Base-by-base conservation (phyloP, 2,113 vertebrate genomes). In the Clarias gariepinus region DNA sequence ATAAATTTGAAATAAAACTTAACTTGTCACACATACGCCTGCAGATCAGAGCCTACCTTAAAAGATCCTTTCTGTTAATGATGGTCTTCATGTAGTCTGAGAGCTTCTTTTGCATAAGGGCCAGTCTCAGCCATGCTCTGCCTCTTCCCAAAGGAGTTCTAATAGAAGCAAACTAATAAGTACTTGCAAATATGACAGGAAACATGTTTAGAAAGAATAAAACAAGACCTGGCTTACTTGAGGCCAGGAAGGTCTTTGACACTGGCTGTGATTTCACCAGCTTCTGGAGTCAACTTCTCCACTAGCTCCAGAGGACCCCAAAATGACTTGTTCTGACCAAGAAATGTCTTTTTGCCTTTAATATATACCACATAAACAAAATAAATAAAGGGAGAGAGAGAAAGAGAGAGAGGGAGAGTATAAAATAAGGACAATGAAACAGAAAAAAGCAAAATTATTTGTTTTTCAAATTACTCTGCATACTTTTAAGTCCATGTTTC, bases 1-100 rank as follows among this genome's bases (percentile, higher is more conserved):
- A 36, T 36, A 36, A 36, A 28, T 6, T 1, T 3, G 33, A 41
- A 3, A 23, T 21, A 3, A 71, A 33, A 41, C 53, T 58, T 6
- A 18, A n/a, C 63, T 30, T 33, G 0, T 36, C 21, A 4, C 16
- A 84, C 25, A 9, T 0, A 36, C 30, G 13, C 2, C 52, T 78
- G 73, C 53, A 84, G 1, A 66, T 68, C 10, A 82, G 18, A 28
- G 25, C 93, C 76, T 87, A 99, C 98, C 97, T 98, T 90, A 99
- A 96, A 89, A 99, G 96, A 91, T 99, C 98, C 91, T 99, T 99
- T 86, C 97, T 97, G 92, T 99, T 99, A 91, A 99, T 99, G 93
- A 99, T 95, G 87, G 98, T 98, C 93, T 99, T 99, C 98, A 99
- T 99, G 90, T 99, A 99, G 88, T 99, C 98, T 0, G 98, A 99